Base-by-base conservation (phyloP, 1,140 invertebrate species). In the Heliconius eleuchia region DNA sequence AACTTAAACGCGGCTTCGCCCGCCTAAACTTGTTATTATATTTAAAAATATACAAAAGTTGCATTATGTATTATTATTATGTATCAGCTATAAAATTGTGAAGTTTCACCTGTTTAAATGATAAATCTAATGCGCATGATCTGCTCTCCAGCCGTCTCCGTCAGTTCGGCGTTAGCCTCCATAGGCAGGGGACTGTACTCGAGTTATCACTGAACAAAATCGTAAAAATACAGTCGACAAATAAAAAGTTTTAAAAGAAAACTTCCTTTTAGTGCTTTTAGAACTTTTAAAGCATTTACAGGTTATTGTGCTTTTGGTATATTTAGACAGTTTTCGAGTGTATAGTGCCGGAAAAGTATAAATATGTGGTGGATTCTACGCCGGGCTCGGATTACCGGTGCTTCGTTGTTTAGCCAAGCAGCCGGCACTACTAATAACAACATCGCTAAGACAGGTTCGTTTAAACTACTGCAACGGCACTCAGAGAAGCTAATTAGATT, bases 311-410 rank as follows among this genome's bases (percentile, higher is more conserved):
- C 8, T 55, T 55, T 55, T 57, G 55, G 11, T 23, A 23, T 57
- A 57, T 57, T 57, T 57, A 19, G 8, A 19, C 23, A 57, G 55
- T 57, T n/a, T 57, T 57, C 11, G 9, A 57, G 70, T 71, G 27
- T 71, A 11, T 23, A 19, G 6, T 57, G n/a, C 19, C 23, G 55
- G 19, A 23, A 57, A 57, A 57, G n/a, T 30, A 19, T 30, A 37
- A 90, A 83, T 55, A 94, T 94, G 92, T 94, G 91, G 92, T 94
- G 92, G 92, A 93, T 94, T 80, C 85, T 94, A 19, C 87, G 90
- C 13, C 88, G 91, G 2, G 92, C 91, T 9, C 82, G 92, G 16
- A 84, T 94, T 75, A 92, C 92, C n/a, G 91, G 92, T 16, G 90
- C 91, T 8, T 92, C 91, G 1, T 81, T 94, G 75, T 94, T 94